A percentile compares a stretch with the other conserved stretches of the same genome.
These are phyloP conservation scores for Mycalesis mineus DNA, from an alignment of 2,888 invertebrate genomes.

Conservation along the genomic window DNA sequence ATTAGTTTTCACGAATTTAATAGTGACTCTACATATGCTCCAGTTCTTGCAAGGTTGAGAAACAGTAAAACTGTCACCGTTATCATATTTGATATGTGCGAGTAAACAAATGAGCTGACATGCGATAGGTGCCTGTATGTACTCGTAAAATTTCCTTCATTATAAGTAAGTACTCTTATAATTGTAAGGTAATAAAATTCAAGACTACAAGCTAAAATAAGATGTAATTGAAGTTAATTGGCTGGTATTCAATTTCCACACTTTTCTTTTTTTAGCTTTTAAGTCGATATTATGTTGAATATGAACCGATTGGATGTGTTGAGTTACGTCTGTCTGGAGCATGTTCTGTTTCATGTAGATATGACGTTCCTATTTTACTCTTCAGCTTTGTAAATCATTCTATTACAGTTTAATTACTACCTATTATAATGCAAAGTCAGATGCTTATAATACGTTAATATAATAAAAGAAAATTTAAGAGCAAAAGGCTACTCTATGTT, in stretches of 20 bases:
- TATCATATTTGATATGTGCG: slow-evolving; percentile 21
- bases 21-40: slow-evolving; percentile 15
- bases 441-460: background rate
- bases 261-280: no score
- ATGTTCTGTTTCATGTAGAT: no score
- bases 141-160: background rate
- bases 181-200: background rate
- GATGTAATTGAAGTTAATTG: no score
- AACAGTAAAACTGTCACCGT: slow-evolving; percentile 24
- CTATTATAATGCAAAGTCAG: no score
- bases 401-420: no score
- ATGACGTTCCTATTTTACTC: no score
- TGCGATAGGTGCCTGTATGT: background rate
- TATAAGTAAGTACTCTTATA: background rate
- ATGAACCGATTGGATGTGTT: no score
- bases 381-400: no score
- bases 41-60: slow-evolving; percentile 18
- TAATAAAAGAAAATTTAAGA: background rate
- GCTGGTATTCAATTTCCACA: no score
- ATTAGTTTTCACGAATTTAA: background rate
- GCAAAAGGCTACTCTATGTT: slow-evolving; percentile 38
- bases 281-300: no score
- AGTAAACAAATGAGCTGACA: slow-evolving; percentile 10
- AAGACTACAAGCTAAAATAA: no score
- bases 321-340: no score